Percentiles rank a stretch among this genome's conserved stretches.
Conservation (phyloP, 2,797 vertebrate genomes). For the Pseudotriccus pelzelni region DNA sequence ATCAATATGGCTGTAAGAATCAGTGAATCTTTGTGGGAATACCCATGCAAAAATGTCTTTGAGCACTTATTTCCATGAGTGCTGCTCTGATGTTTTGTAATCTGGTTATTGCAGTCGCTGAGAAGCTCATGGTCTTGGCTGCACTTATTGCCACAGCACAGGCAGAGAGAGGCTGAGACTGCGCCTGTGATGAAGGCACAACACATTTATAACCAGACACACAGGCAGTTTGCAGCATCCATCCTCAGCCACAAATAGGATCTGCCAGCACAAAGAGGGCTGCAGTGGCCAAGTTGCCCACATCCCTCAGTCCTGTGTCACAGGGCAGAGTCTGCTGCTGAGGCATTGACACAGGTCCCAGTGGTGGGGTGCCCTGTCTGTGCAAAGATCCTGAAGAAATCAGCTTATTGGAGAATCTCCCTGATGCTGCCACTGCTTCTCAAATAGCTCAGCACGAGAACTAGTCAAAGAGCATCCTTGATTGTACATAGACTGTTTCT, state of each 20-base stretch:
- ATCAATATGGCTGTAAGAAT: not conserved
- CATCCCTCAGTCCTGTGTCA: accelerated
- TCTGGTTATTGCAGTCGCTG: not conserved
- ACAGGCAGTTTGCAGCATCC: not conserved
- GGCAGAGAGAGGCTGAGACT: not conserved
- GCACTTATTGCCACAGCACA: not conserved
- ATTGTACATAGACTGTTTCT: not conserved
- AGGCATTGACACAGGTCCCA: accelerated
- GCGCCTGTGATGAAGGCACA: not conserved
- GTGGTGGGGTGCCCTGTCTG: accelerated
- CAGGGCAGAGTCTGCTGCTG: not conserved
- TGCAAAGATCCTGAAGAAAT: not conserved
- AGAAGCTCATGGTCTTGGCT: not conserved
- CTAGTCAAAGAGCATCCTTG: not conserved
- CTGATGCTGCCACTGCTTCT: not conserved
- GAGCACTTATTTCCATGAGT: not conserved
- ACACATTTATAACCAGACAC: not conserved
- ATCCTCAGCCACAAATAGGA: accelerated
- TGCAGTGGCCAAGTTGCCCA: accelerated
- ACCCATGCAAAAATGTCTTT: not conserved
- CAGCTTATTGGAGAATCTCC: not conserved
- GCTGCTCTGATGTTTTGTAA: not conserved
- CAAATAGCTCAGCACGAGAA: not conserved
- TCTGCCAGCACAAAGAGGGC: not conserved
- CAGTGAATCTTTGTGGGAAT: not conserved